Base-by-base conservation (phyloP, 2,797 vertebrate genomes). In the Paratrypauchen microcephalus region DNA sequence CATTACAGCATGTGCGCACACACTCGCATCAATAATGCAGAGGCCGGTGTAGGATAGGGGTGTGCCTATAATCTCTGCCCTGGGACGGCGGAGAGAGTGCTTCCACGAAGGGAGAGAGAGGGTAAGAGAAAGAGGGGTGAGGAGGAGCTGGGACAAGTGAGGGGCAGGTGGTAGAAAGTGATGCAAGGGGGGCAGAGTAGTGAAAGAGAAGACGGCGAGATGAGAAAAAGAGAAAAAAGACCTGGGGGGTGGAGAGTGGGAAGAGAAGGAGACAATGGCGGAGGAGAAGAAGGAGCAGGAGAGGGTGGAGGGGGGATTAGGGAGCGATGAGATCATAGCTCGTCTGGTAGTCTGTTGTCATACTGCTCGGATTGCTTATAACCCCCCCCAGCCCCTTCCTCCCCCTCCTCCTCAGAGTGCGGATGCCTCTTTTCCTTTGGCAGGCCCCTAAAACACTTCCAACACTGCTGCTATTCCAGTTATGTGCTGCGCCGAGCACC, bases 321-420 rank as follows among this genome's bases (percentile, higher is more conserved):
- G 80, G 87, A 84, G 78, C 70, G 89, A 93, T 94, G 93, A 94
- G 93, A 93, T 93, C 93, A 94, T 93, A 87, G 92, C 91, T 93
- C 80, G 86, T 94, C 91, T 93, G 84, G 86, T 93, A 93, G 93
- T 92, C 92, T 93, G 92, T 91, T 94, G 93, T 93, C 93, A 94
- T 93, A 88, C 90, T 88, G 92, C 91, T 94, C 93, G 91, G 90
- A 92, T 93, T 92, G 87, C 89, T 72, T 67, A 63, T 65, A 11
- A 21, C 47, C 69, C 68, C 21, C 73, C 12, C 39, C n/a, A n/a
- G n/a, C n/a, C 69, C 72, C 59, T 30, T 32, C 32, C 32, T 36
- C 32, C 66, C 72, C 65, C 73, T 60, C 65, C 73, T 60, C 55
- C 72, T 73, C 68, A 39, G 71, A 86, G 79, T 83, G 81, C 73